phyloP scores from a whole-genome alignment of 2,797 vertebrate genomes.

The Psittacula derbiana region DNA sequence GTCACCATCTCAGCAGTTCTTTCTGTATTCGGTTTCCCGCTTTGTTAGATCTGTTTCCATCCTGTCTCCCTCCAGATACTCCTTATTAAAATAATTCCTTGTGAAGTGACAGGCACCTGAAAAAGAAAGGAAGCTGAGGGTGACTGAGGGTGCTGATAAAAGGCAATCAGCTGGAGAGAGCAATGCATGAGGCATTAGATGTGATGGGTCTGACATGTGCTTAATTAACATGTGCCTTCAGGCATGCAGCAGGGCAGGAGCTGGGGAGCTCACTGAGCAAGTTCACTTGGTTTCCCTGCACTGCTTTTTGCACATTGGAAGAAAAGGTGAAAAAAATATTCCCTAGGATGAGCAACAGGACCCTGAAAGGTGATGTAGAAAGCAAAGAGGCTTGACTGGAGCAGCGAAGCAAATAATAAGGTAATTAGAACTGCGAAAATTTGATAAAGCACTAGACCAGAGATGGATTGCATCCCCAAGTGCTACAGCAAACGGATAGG shows the following conservation, averaged over 20 bases:
- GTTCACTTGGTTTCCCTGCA: neutral
- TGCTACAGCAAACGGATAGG: neutral
- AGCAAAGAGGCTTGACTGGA: neutral
- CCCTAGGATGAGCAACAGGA: neutral
- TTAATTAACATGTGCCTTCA: slow-evolving; percentile 30
- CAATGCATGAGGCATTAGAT: neutral
- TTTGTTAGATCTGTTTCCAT: neutral
- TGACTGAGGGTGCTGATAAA: slow-evolving; percentile 40
- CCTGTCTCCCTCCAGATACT: neutral
- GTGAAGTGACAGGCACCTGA: neutral
- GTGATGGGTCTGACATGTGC: slow-evolving; percentile 1
- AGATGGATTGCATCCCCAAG: neutral
- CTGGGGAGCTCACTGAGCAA: neutral
- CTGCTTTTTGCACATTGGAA: neutral
- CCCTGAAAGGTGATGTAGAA: neutral
- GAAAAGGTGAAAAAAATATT: neutral
- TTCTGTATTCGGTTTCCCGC: neutral
- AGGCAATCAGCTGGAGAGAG: slow-evolving; percentile 40
- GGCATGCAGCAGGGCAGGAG: neutral
- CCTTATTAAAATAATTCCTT: slow-evolving; percentile 2
- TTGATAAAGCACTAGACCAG: slow-evolving; percentile 15
- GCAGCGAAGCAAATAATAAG: slow-evolving; percentile 26
- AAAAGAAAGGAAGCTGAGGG: neutral
- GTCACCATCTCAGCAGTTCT: neutral
- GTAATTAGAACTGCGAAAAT: slow-evolving; percentile 40